Evolutionary conservation across 2,888 invertebrate species (phyloP), one percentile per base, ranked within the genome.

Genomic region (Sminthurides aquaticus): DNA sequence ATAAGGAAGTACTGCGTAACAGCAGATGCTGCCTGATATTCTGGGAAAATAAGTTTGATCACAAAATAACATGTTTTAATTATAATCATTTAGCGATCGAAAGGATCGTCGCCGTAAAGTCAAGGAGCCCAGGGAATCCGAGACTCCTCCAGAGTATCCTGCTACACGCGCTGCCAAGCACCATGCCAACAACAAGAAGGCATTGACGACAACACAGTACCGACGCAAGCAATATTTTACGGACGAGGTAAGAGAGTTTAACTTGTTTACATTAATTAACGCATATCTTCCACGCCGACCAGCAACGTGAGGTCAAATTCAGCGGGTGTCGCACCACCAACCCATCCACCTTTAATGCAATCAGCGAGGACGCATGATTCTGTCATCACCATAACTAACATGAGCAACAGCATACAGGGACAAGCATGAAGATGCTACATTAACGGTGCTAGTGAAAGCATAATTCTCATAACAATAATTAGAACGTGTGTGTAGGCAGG

Each of bases 41-140:
- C n/a, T n/a, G n/a, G n/a, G n/a, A n/a, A n/a, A n/a, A n/a, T n/a
- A n/a, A n/a, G n/a, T n/a, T n/a, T n/a, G n/a, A n/a, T n/a, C n/a
- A n/a, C n/a, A n/a, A 34, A 34, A 34, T 34, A 34, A 34, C 43
- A 34, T 5, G 5, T 5, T 15, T 15, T 34, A 34, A 5, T 22
- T 49, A 18, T 60, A 48, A 24, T 20, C 20, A 2, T 58, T 27
- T 70, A 73, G 73, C 69, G 73, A 73, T 71, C 70, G 73, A 63
- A 73, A 73, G 68, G 73, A 73, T 63, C 71, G 73, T 67, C 73
- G 73, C 67, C 67, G 71, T 59, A 73, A 71, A 68, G 67, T 64
- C 55, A 73, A 71, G 67, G 70, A 69, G 49, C 68, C 69, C 48
- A 66, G 69, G 65, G 73, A 73, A n/a, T 68, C 71, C 29, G 69